Conservation (phyloP, 2,888 invertebrate genomes). For the Entomobrya proxima region DNA sequence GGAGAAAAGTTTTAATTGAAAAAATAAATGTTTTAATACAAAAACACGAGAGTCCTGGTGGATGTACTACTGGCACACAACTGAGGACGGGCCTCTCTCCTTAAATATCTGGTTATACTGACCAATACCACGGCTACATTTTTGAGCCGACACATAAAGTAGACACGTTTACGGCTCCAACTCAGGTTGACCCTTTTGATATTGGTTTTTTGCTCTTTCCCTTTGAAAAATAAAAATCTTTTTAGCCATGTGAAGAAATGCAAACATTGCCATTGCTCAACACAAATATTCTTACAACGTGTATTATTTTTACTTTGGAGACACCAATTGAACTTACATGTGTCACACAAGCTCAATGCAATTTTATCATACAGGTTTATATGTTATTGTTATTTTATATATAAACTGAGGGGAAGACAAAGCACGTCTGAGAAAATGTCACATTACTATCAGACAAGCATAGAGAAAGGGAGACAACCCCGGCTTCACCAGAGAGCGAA, state of each 20-base stretch:
- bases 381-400: not conserved
- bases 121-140: not conserved
- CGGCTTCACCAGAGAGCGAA: slow-evolving; percentile 3
- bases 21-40: slow-evolving; percentile 52
- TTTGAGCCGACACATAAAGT: not conserved
- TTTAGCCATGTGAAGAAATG: not conserved
- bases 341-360: slow-evolving; percentile 10
- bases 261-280: slow-evolving; percentile 10
- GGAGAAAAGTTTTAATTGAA: slow-evolving; percentile 50
- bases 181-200: not conserved
- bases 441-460: slow-evolving; percentile 10
- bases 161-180: not conserved
- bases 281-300: not conserved
- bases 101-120: not conserved
- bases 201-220: not conserved
- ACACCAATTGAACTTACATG: slow-evolving; percentile 5
- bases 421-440: slow-evolving; percentile 37
- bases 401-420: not conserved
- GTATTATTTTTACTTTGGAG: not conserved
- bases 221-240: slow-evolving; percentile 9
- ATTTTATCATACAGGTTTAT: slow-evolving; percentile 5
- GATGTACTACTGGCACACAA: slow-evolving; percentile 6
- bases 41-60: not conserved
- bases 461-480: slow-evolving; percentile 13
- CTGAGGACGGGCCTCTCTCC: not conserved